Evolutionary conservation across 2,888 invertebrate species (phyloP), one percentile per base, ranked within the genome.

Genomic region (Leucozona laternaria): DNA sequence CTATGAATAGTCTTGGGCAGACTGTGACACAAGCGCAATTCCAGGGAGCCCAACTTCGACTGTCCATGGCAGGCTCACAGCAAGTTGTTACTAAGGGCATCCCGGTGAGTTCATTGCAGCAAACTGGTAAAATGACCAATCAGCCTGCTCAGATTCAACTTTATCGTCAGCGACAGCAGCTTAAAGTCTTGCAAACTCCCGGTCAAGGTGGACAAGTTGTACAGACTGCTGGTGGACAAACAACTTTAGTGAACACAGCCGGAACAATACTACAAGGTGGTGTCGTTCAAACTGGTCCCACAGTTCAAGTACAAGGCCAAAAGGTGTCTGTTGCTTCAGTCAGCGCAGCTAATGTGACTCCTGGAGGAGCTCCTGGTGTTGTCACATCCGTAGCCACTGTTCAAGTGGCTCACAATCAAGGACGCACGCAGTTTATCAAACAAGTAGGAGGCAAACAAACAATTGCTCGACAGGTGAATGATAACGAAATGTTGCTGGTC

Each of bases 401-500:
- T 90, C 91, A 94, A 92, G 92, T 94, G 92, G 90, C 92, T 92
- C 89, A 94, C 90, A 90, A 89, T 10, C 90, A 90, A 92, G 88
- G 91, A 81, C 75, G 92, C 17, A 90, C 92, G 0, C 93, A 93
- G 78, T 92, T 93, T 37, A 92, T 93, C 34, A 93, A 93, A 88
- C 93, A 93, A 86, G 91, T 91, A 17, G 89, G 91, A 0, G 91
- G 90, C 5, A 94, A 94, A 85, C 94, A 93, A 88, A 91, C 93
- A 0, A 90, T 94, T 2, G 91, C 93, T 1, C 92, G 94, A 0
- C 93, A 94, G 64, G 93, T 95, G 28, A 93, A 94, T 0, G 95
- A 95, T 48, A 93, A 93, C 2, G 95, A 95, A 89, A 94, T 95
- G 93, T 78, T 94, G 4, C 89, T 95, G 60, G 92, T 95, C 1